Base-by-base conservation (phyloP, 2,888 invertebrate species). In the Nezara viridula region DNA sequence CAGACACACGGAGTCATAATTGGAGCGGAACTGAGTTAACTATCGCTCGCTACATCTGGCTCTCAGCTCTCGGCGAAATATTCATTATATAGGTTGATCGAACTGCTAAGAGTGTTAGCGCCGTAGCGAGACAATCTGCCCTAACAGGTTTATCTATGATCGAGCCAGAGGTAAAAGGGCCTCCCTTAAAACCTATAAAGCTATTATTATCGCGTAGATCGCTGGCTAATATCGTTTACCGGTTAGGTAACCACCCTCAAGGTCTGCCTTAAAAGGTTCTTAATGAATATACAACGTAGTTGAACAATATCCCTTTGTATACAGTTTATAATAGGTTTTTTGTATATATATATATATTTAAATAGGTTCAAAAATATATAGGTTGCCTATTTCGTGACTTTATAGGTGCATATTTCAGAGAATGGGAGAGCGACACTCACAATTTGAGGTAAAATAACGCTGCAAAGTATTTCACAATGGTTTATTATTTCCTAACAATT, bases 121-220 rank as follows among this genome's bases (percentile, higher is more conserved):
- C 27, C 60, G 81, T 44, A 44, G 16, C 19, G n/a, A 7, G 0
- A 50, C 50, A 86, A 86, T 86, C 55, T 86, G n/a, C 44, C 55
- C 40, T 86, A 86, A 86, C 86, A 10, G 52, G 10, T 52, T 86
- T 60, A 55, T 86, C 86, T 60, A 86, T 86, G 44, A 60, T 86
- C 40, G 60, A 21, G 24, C n/a, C 2, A 16, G 16, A n/a, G 86
- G 40, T 86, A 86, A 86, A 86, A 86, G 60, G 86, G 2, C 16
- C 40, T 40, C n/a, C n/a, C 81, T 81, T 40, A 47, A 81, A 50
- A 55, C 24, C 55, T 52, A 14, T 40, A 86, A 86, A 40, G 2
- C 60, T 40, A 60, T 86, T 86, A 60, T 55, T 44, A 55, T 60
- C 14, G 14, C n/a, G 86, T 55, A 86, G 40, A 40, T 55, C 55